These are phyloP conservation scores for Aurelia coerulea DNA, from an alignment of 30 jellyfish, hydroid and myxozoan genomes.

Conservation along the genomic window DNA sequence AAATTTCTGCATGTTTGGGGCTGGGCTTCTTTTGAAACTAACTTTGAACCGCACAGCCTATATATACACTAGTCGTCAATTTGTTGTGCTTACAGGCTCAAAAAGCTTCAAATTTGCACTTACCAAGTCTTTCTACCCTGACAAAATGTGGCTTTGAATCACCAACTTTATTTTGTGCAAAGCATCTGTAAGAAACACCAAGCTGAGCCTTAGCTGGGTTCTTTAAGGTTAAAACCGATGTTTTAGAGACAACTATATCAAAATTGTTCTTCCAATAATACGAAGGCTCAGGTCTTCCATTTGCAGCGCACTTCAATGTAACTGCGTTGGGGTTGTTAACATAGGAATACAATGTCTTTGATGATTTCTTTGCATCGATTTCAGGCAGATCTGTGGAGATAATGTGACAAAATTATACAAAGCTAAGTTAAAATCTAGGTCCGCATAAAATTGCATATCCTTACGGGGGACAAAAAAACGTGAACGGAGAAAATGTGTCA, in stretches of 20 bases:
- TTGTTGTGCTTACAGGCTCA: no score
- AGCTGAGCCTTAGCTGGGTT: conserved; percentile 60
- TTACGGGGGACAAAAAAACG: no score
- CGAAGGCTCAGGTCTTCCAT: conserved; percentile 80
- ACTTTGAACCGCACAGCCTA: no score
- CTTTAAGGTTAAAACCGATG: conserved; percentile 14
- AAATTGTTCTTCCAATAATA: conserved; percentile 71
- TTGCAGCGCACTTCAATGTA: conserved; percentile 68
- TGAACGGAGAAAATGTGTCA: no score
- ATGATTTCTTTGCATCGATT: conserved; percentile 59
- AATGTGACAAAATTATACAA: not conserved
- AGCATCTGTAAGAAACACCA: conserved; percentile 73
- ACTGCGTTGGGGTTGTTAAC: conserved; percentile 70
- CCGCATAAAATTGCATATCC: no score
- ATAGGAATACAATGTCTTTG: conserved; percentile 60
- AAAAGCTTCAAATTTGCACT: not conserved
- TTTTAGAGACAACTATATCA: conserved; percentile 25
- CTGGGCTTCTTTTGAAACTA: no score
- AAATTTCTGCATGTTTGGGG: no score
- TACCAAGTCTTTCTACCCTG: conserved; percentile 63
- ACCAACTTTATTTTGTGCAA: conserved; percentile 71
- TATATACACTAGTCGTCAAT: no score
- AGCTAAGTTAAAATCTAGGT: no score
- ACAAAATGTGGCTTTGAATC: conserved; percentile 44
- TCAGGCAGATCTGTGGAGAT: conserved; percentile 65